Conservation (phyloP, 2,888 invertebrate species). For the Eulithis prunata region DNA sequence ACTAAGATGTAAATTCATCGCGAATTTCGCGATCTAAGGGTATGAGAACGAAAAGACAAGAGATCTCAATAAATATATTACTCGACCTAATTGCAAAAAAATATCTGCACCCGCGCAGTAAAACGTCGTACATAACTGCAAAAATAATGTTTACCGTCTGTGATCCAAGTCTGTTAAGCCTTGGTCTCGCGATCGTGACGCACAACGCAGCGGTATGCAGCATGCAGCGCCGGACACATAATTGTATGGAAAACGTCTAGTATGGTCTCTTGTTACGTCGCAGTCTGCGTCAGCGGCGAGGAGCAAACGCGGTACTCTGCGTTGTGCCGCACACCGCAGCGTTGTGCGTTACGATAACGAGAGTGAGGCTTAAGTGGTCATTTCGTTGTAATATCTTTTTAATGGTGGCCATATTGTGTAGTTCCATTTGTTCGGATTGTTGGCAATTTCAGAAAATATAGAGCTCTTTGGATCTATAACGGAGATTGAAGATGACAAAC, state of each 20-base stretch:
- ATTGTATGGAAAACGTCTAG: no score
- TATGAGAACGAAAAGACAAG: background rate
- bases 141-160: constrained; percentile 33
- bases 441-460: constrained; percentile 39
- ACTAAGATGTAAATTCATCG: no score
- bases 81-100: constrained; percentile 9
- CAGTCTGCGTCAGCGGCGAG: no score
- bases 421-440: constrained; percentile 42
- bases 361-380: no score
- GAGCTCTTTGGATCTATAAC: constrained; percentile 30
- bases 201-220: no score
- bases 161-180: constrained; percentile 34
- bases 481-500: constrained; percentile 1
- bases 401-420: constrained; percentile 51
- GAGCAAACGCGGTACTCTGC: no score
- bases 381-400: constrained; percentile 55
- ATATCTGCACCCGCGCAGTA: constrained; percentile 10
- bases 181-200: no score
- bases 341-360: no score
- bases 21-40: no score
- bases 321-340: no score
- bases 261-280: no score
- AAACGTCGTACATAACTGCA: constrained; percentile 33
- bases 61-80: background rate
- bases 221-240: no score